Conservation (phyloP, 2,113 vertebrate species). For the Pao palembangensis region DNA sequence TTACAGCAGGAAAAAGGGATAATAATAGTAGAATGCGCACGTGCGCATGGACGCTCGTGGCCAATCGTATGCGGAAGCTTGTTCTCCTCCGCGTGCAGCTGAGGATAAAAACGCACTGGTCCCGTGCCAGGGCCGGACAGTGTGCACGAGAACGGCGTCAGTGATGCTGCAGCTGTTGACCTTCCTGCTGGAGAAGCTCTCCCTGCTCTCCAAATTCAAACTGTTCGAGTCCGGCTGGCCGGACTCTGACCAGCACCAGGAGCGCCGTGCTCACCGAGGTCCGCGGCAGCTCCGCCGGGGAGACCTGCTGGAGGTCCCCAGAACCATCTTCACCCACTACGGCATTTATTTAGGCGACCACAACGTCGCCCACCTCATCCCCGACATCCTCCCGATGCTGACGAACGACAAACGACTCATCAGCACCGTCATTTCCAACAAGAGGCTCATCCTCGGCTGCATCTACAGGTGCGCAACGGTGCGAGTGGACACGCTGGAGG, state of each 20-base stretch:
- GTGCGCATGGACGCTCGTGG: conserved; percentile 29
- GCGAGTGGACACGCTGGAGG: conserved; percentile 88
- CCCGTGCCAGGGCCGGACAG: neutral
- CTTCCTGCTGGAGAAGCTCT: conserved; percentile 82
- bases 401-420: conserved; percentile 73
- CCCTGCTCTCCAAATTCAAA: conserved; percentile 76
- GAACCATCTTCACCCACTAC: conserved; percentile 87
- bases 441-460: conserved; percentile 87
- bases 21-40: conserved; percentile 11
- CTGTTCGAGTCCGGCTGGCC: conserved; percentile 60
- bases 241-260: conserved; percentile 4
- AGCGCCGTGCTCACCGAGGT: conserved; percentile 30
- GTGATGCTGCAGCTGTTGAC: conserved; percentile 78
- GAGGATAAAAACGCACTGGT: conserved; percentile 51
- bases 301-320: conserved; percentile 87
- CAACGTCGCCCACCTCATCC: conserved; percentile 90
- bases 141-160: neutral
- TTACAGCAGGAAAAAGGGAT: neutral
- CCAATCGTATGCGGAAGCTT: conserved; percentile 40
- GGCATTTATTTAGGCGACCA: conserved; percentile 92
- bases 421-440: conserved; percentile 83
- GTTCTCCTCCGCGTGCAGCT: conserved; percentile 41
- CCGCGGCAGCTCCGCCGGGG: conserved; percentile 76
- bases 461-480: conserved; percentile 80
- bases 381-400: conserved; percentile 85